Base-by-base conservation (phyloP, 2,888 invertebrate genomes). In the Nephrotoma flavescens region DNA sequence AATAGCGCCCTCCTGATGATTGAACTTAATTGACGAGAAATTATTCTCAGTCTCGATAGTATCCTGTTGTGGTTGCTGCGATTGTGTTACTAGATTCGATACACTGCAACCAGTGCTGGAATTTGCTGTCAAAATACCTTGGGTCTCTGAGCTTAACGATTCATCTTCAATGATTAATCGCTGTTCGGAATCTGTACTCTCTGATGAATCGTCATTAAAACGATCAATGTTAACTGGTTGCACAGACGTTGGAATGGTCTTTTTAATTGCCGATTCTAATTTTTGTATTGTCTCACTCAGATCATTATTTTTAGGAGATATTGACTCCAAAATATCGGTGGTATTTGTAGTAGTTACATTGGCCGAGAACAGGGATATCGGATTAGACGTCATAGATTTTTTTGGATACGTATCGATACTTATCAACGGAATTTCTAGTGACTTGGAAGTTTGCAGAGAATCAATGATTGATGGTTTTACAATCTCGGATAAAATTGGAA, bases 151-250 rank as follows among this genome's bases (percentile, higher is more conserved):
- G 89, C 92, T 89, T 89, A 92, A 89, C 90, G 88, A 88, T 4
- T 91, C 90, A 87, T 92, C 92, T 86, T 93, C 94, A 86, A 95
- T 95, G 0, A 95, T 92, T 41, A 95, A 90, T 7, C 94, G 92
- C 87, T 93, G 92, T 88, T 94, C 95, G 0, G 94, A 94, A 90
- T 95, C 95, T 86, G 94, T 94, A 89, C 93, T 94, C 87, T 94
- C 94, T 0, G 93, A 92, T 6, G 94, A 94, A 87, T 94, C 94
- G 9, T 94, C 94, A 71, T 93, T 94, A 42, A 91, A 90, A 83
- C 89, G 88, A 87, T 86, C 90, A 88, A 88, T 88, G 42, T 87
- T 88, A 41, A 88, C 87, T 12, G 84, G 84, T 31, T 44, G 85
- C 15, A 31, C 44, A 7, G 42, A 47, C 12, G 71, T 52, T 44